Evolutionary conservation across 1,140 invertebrate genomes (phyloP).

Genomic region (Trissolcus basalis): DNA sequence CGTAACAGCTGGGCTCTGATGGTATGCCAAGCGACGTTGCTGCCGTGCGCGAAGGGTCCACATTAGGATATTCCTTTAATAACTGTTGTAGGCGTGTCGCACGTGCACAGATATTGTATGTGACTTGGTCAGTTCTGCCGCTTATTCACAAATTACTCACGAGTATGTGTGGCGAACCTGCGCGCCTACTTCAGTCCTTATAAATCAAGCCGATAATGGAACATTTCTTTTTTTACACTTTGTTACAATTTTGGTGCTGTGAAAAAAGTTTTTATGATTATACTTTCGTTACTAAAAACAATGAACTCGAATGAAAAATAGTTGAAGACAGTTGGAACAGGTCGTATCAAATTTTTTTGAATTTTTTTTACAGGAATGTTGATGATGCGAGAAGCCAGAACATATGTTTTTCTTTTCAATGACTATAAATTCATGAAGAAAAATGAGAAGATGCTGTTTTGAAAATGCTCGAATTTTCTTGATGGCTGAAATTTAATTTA

Average conservation of each 20-base stretch:
- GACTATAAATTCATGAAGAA: not conserved
- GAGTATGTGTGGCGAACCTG: conserved; percentile 21
- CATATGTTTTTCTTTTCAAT: not conserved
- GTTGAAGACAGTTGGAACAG: no score
- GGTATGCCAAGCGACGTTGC: conserved; percentile 41
- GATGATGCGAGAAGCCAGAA: not conserved
- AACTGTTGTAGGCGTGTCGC: conserved; percentile 68
- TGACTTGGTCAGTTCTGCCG: conserved; percentile 64
- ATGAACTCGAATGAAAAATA: no score
- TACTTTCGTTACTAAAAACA: no score
- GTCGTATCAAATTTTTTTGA: no score
- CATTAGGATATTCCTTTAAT: conserved; percentile 26
- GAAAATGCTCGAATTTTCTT: not conserved
- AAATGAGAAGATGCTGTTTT: no score
- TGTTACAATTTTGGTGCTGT: no score
- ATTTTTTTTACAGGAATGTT: no score
- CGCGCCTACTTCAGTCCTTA: not conserved
- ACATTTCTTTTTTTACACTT: no score
- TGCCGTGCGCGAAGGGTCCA: conserved; percentile 26
- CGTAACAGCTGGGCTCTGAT: conserved; percentile 53
- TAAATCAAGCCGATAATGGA: no score
- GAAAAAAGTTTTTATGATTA: no score
- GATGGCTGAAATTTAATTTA: no score
- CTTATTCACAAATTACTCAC: conserved; percentile 23
- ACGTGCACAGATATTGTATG: conserved; percentile 69